These are phyloP conservation scores for Lissocephala sabroskyi DNA, from an alignment of 2,888 invertebrate species.

Conservation along the genomic window DNA sequence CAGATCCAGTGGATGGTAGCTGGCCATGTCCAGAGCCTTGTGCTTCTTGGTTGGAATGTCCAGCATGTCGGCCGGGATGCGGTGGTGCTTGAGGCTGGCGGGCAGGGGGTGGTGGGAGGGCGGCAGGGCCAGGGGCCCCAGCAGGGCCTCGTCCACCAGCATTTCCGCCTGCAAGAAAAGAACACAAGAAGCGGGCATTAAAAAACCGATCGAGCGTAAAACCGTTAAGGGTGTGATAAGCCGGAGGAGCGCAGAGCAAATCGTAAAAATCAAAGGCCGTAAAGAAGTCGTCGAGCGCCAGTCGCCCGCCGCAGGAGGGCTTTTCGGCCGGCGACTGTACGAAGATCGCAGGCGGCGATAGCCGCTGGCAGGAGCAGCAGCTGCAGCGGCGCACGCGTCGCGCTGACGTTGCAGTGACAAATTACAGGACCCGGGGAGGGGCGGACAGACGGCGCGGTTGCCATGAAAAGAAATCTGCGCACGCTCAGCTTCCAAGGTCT, in stretches of 20 bases:
- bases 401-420: conserved; percentile 53
- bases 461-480: neutral
- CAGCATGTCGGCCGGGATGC: conserved; percentile 73
- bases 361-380: conserved; percentile 17
- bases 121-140: conserved; percentile 39
- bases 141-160: conserved; percentile 55
- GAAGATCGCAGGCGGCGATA: conserved; percentile 55
- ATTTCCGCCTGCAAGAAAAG: conserved; percentile 58
- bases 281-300: conserved; percentile 57
- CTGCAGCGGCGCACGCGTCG: conserved; percentile 42
- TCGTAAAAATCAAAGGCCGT: conserved; percentile 67
- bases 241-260: conserved; percentile 67
- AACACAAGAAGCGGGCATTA: conserved; percentile 27
- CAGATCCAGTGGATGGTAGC: conserved; percentile 68
- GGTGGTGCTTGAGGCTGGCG: conserved; percentile 72
- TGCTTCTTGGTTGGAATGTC: conserved; percentile 81
- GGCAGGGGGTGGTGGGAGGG: conserved; percentile 38
- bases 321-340: conserved; percentile 39
- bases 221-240: conserved; percentile 36
- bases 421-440: conserved; percentile 30
- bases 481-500: conserved; percentile 50
- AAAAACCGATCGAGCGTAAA: conserved; percentile 56
- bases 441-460: too few relatives aligned
- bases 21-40: conserved; percentile 74
- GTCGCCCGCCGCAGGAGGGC: conserved; percentile 17